Conservation (phyloP, 2,797 vertebrate species). For the Pelochelys cantorii region DNA sequence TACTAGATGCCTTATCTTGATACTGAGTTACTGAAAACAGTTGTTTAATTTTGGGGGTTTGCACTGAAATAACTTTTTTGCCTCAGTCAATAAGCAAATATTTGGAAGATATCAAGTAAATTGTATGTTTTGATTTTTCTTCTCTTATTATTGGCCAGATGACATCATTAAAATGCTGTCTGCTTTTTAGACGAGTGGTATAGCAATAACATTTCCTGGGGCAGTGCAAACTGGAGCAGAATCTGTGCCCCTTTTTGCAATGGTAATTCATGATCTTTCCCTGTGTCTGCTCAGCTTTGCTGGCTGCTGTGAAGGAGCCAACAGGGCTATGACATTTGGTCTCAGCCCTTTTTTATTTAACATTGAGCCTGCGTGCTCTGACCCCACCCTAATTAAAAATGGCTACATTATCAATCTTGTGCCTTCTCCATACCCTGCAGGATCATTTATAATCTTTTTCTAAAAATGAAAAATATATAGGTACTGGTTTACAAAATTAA, state of each 20-base stretch:
- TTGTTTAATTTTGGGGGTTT: not conserved
- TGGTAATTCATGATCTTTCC: not conserved
- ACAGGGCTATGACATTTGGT: not conserved
- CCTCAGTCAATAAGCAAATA: not conserved
- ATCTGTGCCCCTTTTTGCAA: not conserved
- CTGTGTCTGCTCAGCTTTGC: not conserved
- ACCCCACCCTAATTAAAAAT: not conserved
- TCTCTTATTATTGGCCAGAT: not conserved
- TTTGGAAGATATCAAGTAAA: not conserved
- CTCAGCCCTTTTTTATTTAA: conserved; percentile 22
- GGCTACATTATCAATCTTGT: not conserved
- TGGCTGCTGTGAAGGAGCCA: not conserved
- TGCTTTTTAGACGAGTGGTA: not conserved
- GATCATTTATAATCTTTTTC: not conserved
- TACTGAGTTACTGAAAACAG: not conserved
- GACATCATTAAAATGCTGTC: not conserved
- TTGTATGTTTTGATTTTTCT: not conserved
- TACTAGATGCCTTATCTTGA: not conserved
- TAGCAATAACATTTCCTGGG: not conserved
- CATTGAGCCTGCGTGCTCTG: not conserved
- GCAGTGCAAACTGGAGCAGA: not conserved
- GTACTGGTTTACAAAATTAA: not conserved
- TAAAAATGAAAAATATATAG: not conserved
- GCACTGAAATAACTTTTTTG: not conserved
- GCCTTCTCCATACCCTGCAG: not conserved